These are phyloP conservation scores for Marisa cornuarietis DNA, from an alignment of 1,140 invertebrate genomes.

Conservation along the genomic window DNA sequence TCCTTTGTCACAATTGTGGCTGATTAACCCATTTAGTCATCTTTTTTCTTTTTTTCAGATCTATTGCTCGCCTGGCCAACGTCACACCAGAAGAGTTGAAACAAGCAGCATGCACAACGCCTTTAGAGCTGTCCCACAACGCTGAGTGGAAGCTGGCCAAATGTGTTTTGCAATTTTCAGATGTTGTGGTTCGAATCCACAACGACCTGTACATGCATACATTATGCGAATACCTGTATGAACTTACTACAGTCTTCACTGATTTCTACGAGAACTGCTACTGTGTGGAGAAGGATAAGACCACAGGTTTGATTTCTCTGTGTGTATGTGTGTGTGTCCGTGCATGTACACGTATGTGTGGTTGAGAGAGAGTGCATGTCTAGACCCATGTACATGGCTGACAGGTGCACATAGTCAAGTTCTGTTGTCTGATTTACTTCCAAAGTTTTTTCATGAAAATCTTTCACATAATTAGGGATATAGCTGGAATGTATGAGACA, in stretches of 20 bases:
- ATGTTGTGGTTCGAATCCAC: slow-evolving; percentile 84
- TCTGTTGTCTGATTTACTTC: too few relatives aligned
- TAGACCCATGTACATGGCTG: too few relatives aligned
- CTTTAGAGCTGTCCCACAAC: slow-evolving; percentile 82
- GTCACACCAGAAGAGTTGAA: slow-evolving; percentile 72
- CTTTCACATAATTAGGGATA: too few relatives aligned
- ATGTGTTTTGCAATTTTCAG: slow-evolving; percentile 81
- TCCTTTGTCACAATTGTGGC: too few relatives aligned
- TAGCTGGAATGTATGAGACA: too few relatives aligned
- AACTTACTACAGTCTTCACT: slow-evolving; percentile 89
- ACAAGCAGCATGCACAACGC: slow-evolving; percentile 68
- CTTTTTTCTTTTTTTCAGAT: slow-evolving; percentile 36
- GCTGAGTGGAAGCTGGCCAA: slow-evolving; percentile 97
- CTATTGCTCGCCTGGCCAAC: slow-evolving; percentile 63
- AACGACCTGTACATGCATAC: slow-evolving; percentile 88
- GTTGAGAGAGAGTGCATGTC: neutral
- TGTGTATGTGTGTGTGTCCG: too few relatives aligned
- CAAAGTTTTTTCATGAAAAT: too few relatives aligned
- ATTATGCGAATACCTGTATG: slow-evolving; percentile 96
- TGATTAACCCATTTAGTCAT: neutral
- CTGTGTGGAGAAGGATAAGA: slow-evolving; percentile 86
- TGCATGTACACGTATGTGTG: too few relatives aligned
- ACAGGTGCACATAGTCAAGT: too few relatives aligned
- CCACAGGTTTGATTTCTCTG: slow-evolving; percentile 44
- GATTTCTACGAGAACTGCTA: slow-evolving; percentile 99